Percentiles rank a stretch among this genome's conserved stretches.
Evolutionary conservation across 2,113 vertebrate genomes (phyloP).

Genomic region (Ammodramus savannarum): DNA sequence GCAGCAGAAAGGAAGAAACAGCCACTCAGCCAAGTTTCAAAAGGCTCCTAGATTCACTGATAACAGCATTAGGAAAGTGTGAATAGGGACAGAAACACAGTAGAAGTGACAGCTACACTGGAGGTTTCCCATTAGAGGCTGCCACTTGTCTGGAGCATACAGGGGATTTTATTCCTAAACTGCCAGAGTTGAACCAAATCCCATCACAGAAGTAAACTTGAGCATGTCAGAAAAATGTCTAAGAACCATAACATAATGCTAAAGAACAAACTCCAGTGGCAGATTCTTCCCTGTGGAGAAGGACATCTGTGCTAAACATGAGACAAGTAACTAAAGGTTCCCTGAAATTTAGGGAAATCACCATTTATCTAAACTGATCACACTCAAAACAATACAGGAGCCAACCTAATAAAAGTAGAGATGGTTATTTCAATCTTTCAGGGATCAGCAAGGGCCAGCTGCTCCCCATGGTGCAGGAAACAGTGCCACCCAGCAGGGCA

Average conservation of each 20-base stretch:
- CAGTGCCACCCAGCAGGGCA: background rate
- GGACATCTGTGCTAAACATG: background rate
- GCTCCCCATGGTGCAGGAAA: background rate
- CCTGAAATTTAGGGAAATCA: background rate
- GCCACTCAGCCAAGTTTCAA: background rate
- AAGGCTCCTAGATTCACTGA: background rate
- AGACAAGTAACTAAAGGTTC: background rate
- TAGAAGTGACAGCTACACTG: background rate
- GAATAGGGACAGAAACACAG: background rate
- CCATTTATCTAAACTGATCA: background rate
- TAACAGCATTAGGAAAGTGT: background rate
- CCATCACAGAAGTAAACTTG: background rate
- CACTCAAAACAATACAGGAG: background rate
- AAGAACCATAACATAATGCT: background rate
- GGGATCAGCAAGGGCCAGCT: fast-evolving
- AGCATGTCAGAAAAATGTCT: background rate
- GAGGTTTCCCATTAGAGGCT: background rate
- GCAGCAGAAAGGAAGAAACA: background rate
- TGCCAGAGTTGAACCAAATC: background rate
- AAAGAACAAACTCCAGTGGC: background rate
- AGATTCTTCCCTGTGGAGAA: background rate
- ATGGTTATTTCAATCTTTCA: background rate
- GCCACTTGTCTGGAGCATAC: background rate
- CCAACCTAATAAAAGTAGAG: background rate
- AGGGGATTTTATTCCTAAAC: background rate